Evolutionary conservation across 2,113 vertebrate genomes (phyloP), one percentile per base, ranked within the genome.

Genomic region (Toxotes jaculatrix): DNA sequence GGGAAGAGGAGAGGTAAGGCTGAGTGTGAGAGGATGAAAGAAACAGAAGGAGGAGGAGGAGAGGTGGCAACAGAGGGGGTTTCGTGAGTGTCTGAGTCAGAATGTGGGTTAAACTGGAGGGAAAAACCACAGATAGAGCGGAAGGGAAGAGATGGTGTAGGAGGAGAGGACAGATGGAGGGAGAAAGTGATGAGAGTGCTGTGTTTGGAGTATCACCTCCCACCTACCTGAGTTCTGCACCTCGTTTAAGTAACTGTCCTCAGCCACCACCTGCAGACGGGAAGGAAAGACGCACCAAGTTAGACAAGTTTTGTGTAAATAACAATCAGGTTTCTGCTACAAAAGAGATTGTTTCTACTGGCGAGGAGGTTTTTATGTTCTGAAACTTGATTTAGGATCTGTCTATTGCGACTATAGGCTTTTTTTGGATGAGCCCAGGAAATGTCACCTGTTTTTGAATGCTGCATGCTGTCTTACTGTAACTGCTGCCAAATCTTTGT

Each of bases 201-300:
- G 43, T 27, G 42, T 43, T 36, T 53, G n/a, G 47, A 79, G 65
- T 0, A n/a, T 83, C 66, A 45, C 65, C 53, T 68, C 74, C 71
- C 55, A 66, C 94, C 87, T 88, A 96, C 95, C 95, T 93, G 95
- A 94, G 90, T 93, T 95, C 91, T 95, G 94, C 87, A 96, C 94
- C 74, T 94, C 93, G 56, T 96, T 95, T 86, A 95, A 87, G 87
- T 95, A 95, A 72, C 93, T 95, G 90, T 95, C 95, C 80, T 95
- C 94, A 61, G 93, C 83, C 79, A 94, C 93, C 77, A 94, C 93
- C 95, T 95, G 87, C 87, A 92, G 34, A 76, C 43, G 4, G 6
- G 64, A 40, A 83, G 10, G 42, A 66, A 51, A 75, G 7, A 63
- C 2, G 19, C 32, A 38, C 5, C 19, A 9, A 38, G 65, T 87